Percentiles rank a stretch among this genome's conserved stretches.
Evolutionary conservation across 1,140 invertebrate species (phyloP).

Genomic region (Magallana ariakensis): DNA sequence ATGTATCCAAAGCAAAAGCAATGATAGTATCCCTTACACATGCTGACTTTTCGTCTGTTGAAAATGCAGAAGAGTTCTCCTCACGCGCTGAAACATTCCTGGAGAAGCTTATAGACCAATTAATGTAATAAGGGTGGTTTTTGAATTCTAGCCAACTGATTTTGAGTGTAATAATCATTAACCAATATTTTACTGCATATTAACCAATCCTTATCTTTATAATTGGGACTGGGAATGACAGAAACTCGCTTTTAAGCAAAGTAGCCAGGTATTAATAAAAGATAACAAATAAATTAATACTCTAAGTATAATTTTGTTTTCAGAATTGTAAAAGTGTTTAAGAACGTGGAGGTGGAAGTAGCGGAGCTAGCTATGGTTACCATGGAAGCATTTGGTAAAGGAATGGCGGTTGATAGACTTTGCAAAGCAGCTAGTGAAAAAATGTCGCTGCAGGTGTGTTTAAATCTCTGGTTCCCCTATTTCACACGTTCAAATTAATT

Average conservation of each 20-base stretch:
- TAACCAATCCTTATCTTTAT: too few relatives aligned
- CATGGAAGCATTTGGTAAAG: background rate
- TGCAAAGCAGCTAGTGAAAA: background rate
- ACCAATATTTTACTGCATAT: too few relatives aligned
- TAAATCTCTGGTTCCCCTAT: background rate
- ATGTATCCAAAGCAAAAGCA: background rate
- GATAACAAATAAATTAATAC: background rate
- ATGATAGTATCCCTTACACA: background rate
- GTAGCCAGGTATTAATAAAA: background rate
- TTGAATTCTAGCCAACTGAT: too few relatives aligned
- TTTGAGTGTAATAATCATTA: too few relatives aligned
- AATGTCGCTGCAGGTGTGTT: background rate
- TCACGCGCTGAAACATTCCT: background rate
- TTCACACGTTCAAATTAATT: too few relatives aligned
- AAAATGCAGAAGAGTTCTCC: background rate
- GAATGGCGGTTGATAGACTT: background rate
- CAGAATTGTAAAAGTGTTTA: background rate
- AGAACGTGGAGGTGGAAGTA: background rate
- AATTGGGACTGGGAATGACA: too few relatives aligned
- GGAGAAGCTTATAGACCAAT: background rate
- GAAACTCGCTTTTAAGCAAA: background rate
- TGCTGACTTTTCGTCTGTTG: background rate
- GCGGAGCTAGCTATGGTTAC: background rate
- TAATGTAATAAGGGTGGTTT: background rate
- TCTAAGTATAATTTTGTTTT: background rate